These are phyloP conservation scores for Macquaria ambigua DNA, from an alignment of 2,113 vertebrate genomes.

Conservation along the genomic window DNA sequence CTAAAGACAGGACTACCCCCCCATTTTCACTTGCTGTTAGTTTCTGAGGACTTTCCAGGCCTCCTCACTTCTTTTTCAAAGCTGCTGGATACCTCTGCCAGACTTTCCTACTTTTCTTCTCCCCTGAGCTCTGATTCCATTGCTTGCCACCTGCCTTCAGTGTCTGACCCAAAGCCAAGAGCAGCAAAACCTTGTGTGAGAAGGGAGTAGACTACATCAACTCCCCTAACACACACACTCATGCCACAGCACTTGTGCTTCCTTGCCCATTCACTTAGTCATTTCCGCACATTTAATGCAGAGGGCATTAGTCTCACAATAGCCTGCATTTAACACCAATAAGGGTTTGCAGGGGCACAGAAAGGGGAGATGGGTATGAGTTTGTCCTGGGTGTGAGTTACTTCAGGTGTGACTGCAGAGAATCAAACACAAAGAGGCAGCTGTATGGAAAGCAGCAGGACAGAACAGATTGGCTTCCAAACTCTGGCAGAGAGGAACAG, in stretches of 20 bases:
- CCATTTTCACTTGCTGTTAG: constrained; percentile 71
- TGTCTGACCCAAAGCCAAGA: constrained; percentile 86
- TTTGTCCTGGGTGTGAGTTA: constrained; percentile 37
- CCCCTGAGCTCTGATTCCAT: constrained; percentile 80
- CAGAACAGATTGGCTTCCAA: constrained; percentile 29
- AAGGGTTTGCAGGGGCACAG: constrained; percentile 14
- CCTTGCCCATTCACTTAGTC: constrained; percentile 63
- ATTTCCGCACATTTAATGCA: constrained; percentile 56
- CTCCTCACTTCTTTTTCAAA: constrained; percentile 80
- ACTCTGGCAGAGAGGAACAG: constrained; percentile 16
- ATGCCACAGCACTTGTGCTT: constrained; percentile 22
- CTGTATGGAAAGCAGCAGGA: constrained; percentile 41
- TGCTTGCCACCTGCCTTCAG: constrained; percentile 83
- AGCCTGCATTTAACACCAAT: constrained; percentile 33
- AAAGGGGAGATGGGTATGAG: constrained; percentile 48
- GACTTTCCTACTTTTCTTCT: constrained; percentile 85
- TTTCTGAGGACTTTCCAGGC: constrained; percentile 81
- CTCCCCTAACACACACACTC: constrained; percentile 39
- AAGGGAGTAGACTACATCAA: constrained; percentile 63
- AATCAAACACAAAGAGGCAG: constrained; percentile 36
- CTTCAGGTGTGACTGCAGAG: constrained; percentile 39
- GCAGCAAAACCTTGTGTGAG: constrained; percentile 66
- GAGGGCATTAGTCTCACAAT: constrained; percentile 41
- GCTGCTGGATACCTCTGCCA: constrained; percentile 88
- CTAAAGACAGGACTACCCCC: too few relatives aligned